Percentiles rank a stretch among this genome's conserved stretches.
These are phyloP conservation scores for Alcis repandata DNA, from an alignment of 2,888 invertebrate genomes.

Conservation along the genomic window DNA sequence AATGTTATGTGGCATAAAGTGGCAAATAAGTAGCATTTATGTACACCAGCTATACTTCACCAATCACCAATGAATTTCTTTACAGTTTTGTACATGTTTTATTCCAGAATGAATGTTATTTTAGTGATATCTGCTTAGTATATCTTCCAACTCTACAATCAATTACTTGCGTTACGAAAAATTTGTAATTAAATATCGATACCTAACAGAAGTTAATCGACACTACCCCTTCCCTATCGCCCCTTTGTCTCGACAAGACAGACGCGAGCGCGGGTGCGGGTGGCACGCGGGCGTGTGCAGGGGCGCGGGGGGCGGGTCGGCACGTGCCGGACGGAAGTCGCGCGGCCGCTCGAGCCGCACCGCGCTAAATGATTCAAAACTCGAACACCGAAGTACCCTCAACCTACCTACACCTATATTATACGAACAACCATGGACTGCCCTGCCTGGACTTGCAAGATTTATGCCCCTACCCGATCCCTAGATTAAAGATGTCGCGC, in stretches of 20 bases:
- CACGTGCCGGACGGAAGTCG: conserved; percentile 86
- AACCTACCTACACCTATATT: conserved; percentile 23
- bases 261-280: conserved; percentile 67
- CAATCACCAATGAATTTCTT: too few species aligned
- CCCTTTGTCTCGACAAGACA: conserved; percentile 87
- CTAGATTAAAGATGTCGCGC: conserved; percentile 86
- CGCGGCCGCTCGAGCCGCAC: conserved; percentile 72
- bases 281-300: conserved; percentile 49
- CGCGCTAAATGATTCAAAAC: conserved; percentile 87
- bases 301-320: conserved; percentile 57
- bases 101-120: too few species aligned
- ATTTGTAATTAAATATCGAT: too few species aligned
- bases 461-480: conserved; percentile 85
- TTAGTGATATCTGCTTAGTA: too few species aligned
- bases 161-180: too few species aligned
- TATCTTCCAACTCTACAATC: too few species aligned
- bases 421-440: conserved; percentile 15
- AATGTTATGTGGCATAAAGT: too few species aligned
- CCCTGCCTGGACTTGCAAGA: conserved; percentile 80
- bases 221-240: conserved; percentile 66
- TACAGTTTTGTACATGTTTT: too few species aligned
- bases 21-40: too few species aligned
- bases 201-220: conserved; percentile 38
- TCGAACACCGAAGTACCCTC: conserved; percentile 52
- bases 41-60: too few species aligned